Conservation (phyloP, 2,888 invertebrate species). For the Drosophila buzzatii region DNA sequence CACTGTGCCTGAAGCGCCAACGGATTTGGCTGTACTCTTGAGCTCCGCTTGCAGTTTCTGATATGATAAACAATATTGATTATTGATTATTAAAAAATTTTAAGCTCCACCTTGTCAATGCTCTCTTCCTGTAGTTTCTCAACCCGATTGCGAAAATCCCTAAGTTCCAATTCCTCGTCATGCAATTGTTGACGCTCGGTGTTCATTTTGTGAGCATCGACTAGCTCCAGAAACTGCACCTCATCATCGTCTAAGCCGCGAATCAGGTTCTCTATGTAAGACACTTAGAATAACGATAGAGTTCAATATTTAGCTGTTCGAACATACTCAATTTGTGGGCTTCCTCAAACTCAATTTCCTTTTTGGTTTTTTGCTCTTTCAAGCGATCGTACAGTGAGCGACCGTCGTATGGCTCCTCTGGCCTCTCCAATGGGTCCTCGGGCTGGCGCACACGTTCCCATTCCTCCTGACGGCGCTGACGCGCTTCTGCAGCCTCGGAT, state of each 20-base stretch:
- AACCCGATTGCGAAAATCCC: constrained; percentile 92
- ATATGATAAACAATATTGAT: not conserved
- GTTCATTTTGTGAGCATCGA: constrained; percentile 94
- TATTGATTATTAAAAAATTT: not conserved
- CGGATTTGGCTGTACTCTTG: constrained; percentile 85
- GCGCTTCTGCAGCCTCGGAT: constrained; percentile 92
- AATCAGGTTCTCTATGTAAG: constrained; percentile 91
- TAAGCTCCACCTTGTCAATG: constrained; percentile 85
- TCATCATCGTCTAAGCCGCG: constrained; percentile 98
- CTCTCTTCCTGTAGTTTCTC: constrained; percentile 89
- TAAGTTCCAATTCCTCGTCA: constrained; percentile 94
- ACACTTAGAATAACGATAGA: not conserved
- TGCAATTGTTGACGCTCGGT: constrained; percentile 93
- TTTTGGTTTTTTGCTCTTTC: constrained; percentile 96
- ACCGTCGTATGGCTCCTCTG: constrained; percentile 93
- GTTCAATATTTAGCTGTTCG: not conserved
- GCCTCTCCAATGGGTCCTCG: constrained; percentile 95
- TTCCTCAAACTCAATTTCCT: constrained; percentile 97
- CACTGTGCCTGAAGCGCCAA: constrained; percentile 58
- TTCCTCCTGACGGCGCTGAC: constrained; percentile 94
- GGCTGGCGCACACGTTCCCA: constrained; percentile 97
- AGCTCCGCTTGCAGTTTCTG: constrained; percentile 89
- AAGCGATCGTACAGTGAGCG: constrained; percentile 96
- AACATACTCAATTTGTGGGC: constrained; percentile 96
- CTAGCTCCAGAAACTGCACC: constrained; percentile 95